Evolutionary conservation across 2,113 vertebrate genomes (phyloP).

Genomic region (Paedocypris sp.): DNA sequence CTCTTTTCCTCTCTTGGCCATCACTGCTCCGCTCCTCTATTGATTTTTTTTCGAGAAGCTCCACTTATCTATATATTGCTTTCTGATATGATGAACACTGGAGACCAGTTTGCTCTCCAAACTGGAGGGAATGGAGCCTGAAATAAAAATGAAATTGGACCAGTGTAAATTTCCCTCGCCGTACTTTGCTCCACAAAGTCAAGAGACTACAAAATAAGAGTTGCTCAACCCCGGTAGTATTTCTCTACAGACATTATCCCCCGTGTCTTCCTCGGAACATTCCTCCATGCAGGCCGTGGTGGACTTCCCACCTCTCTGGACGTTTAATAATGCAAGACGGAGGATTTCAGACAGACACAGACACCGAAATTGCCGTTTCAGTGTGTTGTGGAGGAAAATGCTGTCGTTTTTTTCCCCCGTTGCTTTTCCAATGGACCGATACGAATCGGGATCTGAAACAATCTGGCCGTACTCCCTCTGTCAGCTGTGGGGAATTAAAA

Average conservation of each 20-base stretch:
- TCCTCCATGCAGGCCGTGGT: too few relatives aligned
- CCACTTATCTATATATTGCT: slow-evolving; percentile 62
- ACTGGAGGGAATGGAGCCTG: slow-evolving; percentile 42
- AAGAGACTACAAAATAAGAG: slow-evolving; percentile 48
- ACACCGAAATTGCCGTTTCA: background rate
- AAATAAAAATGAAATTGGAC: slow-evolving; percentile 53
- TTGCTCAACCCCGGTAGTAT: slow-evolving; percentile 23
- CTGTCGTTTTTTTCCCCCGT: background rate
- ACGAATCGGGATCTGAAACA: slow-evolving; percentile 27
- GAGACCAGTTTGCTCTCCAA: slow-evolving; percentile 44
- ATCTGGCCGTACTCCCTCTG: slow-evolving; percentile 44
- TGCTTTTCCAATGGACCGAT: slow-evolving; percentile 4
- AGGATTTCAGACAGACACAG: too few relatives aligned
- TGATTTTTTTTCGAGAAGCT: slow-evolving; percentile 61
- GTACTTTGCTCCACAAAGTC: slow-evolving; percentile 46
- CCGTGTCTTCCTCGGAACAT: too few relatives aligned
- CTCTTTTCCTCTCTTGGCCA: slow-evolving; percentile 29
- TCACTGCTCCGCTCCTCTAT: slow-evolving; percentile 61
- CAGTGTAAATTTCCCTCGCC: slow-evolving; percentile 55
- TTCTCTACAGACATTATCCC: too few relatives aligned
- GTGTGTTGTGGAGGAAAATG: background rate
- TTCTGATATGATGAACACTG: slow-evolving; percentile 54
- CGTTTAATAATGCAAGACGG: too few relatives aligned
- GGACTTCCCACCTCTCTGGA: too few relatives aligned
- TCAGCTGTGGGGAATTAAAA: slow-evolving; percentile 64